Base-by-base conservation (phyloP, 37 sponge, comb jelly and placozoan genomes). In the Chondrosia reniformis region DNA sequence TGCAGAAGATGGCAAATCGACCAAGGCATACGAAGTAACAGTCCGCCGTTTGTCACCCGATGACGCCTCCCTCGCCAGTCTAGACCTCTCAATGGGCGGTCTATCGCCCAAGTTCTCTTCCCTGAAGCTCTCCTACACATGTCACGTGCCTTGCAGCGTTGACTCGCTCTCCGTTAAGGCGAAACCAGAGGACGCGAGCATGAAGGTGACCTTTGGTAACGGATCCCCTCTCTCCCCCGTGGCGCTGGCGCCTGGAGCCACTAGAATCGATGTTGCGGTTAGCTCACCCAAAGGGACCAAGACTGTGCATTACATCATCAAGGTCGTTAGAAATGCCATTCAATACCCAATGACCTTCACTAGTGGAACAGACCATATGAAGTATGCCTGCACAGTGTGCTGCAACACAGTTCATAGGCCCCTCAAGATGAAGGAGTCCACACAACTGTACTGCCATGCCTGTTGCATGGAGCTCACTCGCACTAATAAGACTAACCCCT, bases 1-100 rank as follows among this genome's bases (percentile, higher is more conserved):
- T 15, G 98, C 98, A 46, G 92, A 89, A 72, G 98, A 97, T 80
- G 98, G 92, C 15, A 72, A 57, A 32, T 87, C 92, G 36, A 87
- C 79, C 46, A 97, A 94, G 58, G 82, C 54, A 4, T 97, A 97
- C 88, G 63, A 85, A 0, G 57, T 97, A 1, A 17, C 27, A 4
- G 72, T 87, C 24, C 79, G 80, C 8, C 82, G 95, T 31, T 81
- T 97, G 8, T 87, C 94, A 27, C 74, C 94, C 0, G 80, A 85
- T 72, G 93, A 94, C 46, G 98, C 98, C 4, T 74, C 82, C 31
- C 83, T 97, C 13, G 76, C 88, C 30, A 33, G 58, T 24, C 89
- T 97, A 15, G 84, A 81, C n/a, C 46, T 86, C 15, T 88, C 86
- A 3, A 78, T 52, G 12, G 92, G 92, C 28, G 66, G 31, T 12